Evolutionary conservation across 1,140 invertebrate species (phyloP).

Genomic region (Vanessa tameamea): DNA sequence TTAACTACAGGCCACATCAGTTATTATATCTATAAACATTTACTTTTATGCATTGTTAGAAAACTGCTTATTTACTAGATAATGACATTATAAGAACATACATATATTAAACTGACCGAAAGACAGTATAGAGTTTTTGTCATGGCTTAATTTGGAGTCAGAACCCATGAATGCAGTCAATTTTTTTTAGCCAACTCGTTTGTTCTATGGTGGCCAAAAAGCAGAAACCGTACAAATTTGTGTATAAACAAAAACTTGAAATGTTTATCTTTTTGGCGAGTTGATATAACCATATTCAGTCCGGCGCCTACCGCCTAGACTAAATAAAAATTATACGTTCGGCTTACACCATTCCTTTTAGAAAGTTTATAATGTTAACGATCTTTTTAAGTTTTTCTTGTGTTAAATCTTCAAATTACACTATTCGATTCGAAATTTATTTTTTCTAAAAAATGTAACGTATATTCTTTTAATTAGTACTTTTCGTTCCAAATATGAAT

Average conservation of each 20-base stretch:
- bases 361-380: not conserved
- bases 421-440: no score
- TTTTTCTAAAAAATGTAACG: no score
- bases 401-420: no score
- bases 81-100: not conserved
- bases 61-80: not conserved
- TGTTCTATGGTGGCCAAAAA: not conserved
- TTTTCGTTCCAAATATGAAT: no score
- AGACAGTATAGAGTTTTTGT: no score
- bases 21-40: not conserved
- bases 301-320: slow-evolving; percentile 1
- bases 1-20: slow-evolving; percentile 29
- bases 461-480: no score
- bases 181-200: not conserved
- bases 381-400: no score
- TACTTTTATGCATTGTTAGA: not conserved
- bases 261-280: slow-evolving; percentile 6
- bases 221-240: not conserved
- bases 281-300: slow-evolving; percentile 4
- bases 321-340: not conserved
- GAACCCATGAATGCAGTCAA: no score
- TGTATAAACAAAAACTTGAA: slow-evolving; percentile 5
- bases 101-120: no score
- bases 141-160: no score
- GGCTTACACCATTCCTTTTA: not conserved